Evolutionary conservation across 2,888 invertebrate genomes (phyloP).

Genomic region (Cyclophora albipunctata): DNA sequence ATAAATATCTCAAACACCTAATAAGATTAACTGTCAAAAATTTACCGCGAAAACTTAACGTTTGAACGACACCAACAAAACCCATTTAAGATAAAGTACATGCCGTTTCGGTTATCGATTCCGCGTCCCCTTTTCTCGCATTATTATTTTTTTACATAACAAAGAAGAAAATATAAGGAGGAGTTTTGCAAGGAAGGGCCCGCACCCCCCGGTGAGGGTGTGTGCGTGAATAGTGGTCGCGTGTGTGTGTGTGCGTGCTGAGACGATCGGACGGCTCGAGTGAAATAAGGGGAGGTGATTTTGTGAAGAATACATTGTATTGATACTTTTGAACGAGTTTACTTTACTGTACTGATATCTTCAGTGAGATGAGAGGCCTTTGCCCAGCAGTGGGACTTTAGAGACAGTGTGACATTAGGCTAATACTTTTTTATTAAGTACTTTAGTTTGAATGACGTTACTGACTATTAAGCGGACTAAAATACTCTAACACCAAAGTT

Average conservation of each 20-base stretch:
- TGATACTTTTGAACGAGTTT: constrained; percentile 29
- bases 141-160: constrained; percentile 74
- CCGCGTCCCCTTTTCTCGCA: constrained; percentile 67
- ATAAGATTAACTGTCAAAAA: constrained; percentile 3
- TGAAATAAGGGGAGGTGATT: constrained; percentile 52
- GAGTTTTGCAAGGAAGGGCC: constrained; percentile 67
- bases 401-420: no score
- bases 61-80: constrained; percentile 9
- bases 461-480: no score
- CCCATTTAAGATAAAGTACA: constrained; percentile 38
- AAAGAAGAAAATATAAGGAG: constrained; percentile 73
- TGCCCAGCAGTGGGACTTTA: no score
- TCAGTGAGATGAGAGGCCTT: no score
- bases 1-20: not conserved
- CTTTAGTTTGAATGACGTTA: no score
- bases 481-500: no score
- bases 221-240: constrained; percentile 26
- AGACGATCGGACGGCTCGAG: constrained; percentile 66
- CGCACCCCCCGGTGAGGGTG: constrained; percentile 43
- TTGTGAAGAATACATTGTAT: constrained; percentile 14
- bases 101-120: constrained; percentile 67
- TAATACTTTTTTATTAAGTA: no score
- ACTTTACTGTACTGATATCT: no score
- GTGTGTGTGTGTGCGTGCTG: constrained; percentile 48
- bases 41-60: constrained; percentile 15